Evolutionary conservation across 2,797 vertebrate genomes (phyloP), one percentile per base, ranked within the genome.

Genomic region (Tamandua tetradactyla): DNA sequence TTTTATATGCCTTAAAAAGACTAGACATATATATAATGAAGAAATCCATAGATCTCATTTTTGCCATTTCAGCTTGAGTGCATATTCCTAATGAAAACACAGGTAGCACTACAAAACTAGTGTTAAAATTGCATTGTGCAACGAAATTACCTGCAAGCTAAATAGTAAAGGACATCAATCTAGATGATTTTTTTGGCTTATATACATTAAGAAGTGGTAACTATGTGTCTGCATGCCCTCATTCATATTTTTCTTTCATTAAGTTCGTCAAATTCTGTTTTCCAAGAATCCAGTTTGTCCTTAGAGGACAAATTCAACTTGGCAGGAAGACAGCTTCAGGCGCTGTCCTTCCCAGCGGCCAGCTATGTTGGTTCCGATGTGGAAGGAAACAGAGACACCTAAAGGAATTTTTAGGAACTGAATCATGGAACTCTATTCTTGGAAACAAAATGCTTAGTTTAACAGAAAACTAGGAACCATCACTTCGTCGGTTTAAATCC

Each of bases 1-100:
- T 95, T 86, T 97, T 96, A 90, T 95, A 96, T 94, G 91, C 93
- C 97, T 97, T 96, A 85, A 97, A 96, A 97, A 96, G 95, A 93
- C 52, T 93, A 62, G 37, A 71, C 96, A 92, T 64, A 95, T 93
- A 97, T 64, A 95, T 93, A 97, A 96, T 96, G 95, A 96, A 98
- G 95, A 97, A 97, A 96, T 96, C 75, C 89, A 23, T 68, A 81
- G 66, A 66, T 61, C 1, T 91, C 85, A 94, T 81, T 95, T 97
- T 93, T 95, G 89, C 93, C 91, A 96, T 94, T 97, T 96, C 57
- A 95, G 69, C 57, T 91, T 82, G 83, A 97, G 82, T 94, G 66
- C 91, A 95, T 96, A 95, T 95, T 68, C 84, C 35, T 89, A 96
- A 89, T 68, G 81, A 80, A 97, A 97, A 93, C 78, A 83, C 35